A percentile compares a stretch with the other conserved stretches of the same genome.
Conservation (phyloP, 2,797 vertebrate species). For the Aldrovandia affinis region DNA sequence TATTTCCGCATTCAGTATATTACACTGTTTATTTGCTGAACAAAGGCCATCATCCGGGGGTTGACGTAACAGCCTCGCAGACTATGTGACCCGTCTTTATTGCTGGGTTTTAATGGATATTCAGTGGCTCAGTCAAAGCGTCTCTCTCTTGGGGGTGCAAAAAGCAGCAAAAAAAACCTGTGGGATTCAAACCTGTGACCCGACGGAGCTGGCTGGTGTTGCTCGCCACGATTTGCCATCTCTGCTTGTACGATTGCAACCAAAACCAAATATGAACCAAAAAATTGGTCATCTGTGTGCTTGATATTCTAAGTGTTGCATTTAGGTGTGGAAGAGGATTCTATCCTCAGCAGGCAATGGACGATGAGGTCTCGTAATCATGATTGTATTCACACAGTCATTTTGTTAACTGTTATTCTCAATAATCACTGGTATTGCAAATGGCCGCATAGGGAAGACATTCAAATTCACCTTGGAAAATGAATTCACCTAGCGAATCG, state of each 20-base stretch:
- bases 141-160: not conserved
- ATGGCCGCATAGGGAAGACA: not conserved
- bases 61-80: not conserved
- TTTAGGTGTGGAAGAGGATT: not conserved
- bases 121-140: not conserved
- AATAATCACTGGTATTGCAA: not conserved
- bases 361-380: not conserved
- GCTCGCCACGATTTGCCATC: too few relatives aligned
- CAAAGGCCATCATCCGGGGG: not conserved
- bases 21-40: not conserved
- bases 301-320: not conserved
- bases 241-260: not conserved
- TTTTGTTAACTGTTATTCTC: not conserved
- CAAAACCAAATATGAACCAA: not conserved
- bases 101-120: not conserved
- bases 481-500: too few relatives aligned
- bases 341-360: not conserved
- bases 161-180: not conserved
- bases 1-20: not conserved
- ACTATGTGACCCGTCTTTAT: not conserved
- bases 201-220: too few relatives aligned
- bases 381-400: not conserved
- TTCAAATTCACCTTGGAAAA: too few relatives aligned
- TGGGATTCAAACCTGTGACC: not conserved
- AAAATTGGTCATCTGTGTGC: too few relatives aligned